Conservation (phyloP, 1,140 invertebrate species). For the Bilobella aurantiaca region DNA sequence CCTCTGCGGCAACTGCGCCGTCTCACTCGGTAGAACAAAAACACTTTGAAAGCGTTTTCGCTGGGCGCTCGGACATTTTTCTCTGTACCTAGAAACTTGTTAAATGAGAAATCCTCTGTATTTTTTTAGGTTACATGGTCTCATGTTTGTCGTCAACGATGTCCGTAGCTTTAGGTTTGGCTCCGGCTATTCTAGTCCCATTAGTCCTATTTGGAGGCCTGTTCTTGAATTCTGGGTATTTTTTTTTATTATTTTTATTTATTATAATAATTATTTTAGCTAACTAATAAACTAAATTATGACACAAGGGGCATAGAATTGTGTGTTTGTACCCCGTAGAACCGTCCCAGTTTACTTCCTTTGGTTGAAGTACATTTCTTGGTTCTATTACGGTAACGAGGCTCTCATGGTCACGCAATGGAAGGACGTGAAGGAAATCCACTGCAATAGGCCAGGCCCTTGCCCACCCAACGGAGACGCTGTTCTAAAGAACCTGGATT, state of each 20-base stretch:
- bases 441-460: not conserved
- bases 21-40: too few species aligned
- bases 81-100: not conserved
- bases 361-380: slow-evolving; percentile 46
- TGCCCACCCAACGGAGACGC: not conserved
- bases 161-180: slow-evolving; percentile 39
- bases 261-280: too few species aligned
- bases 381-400: slow-evolving; percentile 46
- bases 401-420: slow-evolving; percentile 45
- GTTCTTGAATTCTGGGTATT: not conserved
- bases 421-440: slow-evolving; percentile 26
- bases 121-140: slow-evolving; percentile 13
- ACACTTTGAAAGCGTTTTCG: not conserved
- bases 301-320: too few species aligned
- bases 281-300: too few species aligned
- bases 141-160: not conserved
- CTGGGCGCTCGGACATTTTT: not conserved
- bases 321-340: too few species aligned
- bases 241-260: too few species aligned
- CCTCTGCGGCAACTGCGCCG: not conserved
- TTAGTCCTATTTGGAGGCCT: not conserved
- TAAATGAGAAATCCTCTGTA: too few species aligned
- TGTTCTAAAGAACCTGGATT: not conserved
- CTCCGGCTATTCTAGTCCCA: not conserved
- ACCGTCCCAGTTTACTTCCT: slow-evolving; percentile 40